These are phyloP conservation scores for Delichon dasypus DNA, from an alignment of 2,797 vertebrate genomes.

Conservation along the genomic window DNA sequence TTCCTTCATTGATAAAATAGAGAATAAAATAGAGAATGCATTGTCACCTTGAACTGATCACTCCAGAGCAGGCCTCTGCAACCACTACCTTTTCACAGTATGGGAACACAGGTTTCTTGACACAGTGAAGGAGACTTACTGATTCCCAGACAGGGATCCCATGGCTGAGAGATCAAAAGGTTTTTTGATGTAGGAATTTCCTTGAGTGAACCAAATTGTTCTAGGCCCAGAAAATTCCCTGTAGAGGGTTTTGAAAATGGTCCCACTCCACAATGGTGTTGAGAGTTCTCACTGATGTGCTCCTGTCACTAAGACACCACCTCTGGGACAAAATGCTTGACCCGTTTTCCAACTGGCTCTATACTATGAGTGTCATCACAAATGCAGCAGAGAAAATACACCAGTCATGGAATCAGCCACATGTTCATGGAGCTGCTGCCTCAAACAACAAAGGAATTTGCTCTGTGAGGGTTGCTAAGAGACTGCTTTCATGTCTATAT, in stretches of 20 bases:
- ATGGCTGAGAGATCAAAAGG: neutral
- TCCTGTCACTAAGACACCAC: neutral
- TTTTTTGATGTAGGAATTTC: neutral
- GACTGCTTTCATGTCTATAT: neutral
- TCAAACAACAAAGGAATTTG: neutral
- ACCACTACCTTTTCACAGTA: neutral
- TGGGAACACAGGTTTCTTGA: neutral
- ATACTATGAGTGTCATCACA: fast-evolving
- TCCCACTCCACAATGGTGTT: neutral
- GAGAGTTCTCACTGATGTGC: neutral
- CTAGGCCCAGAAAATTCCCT: neutral
- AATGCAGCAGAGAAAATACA: neutral
- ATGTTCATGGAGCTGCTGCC: neutral
- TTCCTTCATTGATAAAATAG: neutral
- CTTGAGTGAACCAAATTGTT: neutral
- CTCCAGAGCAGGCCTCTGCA: neutral
- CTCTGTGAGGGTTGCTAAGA: neutral
- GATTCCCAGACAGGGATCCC: neutral
- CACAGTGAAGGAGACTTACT: neutral
- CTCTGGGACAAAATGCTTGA: neutral
- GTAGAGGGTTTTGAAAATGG: fast-evolving
- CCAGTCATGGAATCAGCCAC: neutral
- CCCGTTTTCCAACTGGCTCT: neutral
- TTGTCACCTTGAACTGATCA: neutral
- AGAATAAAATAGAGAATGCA: neutral